Base-by-base conservation (phyloP, 2,113 vertebrate genomes). In the Isichthys henryi region DNA sequence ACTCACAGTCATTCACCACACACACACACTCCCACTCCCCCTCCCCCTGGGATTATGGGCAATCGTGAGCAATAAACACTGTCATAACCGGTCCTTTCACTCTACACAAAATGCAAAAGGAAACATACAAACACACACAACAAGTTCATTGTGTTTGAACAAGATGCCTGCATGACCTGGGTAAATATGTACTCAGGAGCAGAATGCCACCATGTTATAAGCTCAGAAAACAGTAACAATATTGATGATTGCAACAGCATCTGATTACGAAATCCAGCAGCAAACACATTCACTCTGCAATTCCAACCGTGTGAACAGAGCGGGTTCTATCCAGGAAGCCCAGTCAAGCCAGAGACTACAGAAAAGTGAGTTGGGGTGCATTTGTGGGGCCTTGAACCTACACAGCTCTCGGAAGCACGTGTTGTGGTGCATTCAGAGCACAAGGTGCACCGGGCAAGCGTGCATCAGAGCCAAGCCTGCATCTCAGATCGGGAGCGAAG, bases 401-500 rank as follows among this genome's bases (percentile, higher is more conserved):
- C 10, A 31, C 27, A 3, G 62, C 27, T 70, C 62, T 27, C 62
- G 1, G 3, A 70, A 31, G 62, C 62, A 70, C 9, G 3, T 70
- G 27, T 27, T 31, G n/a, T 31, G 62, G n/a, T 31, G 62, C 27
- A 70, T 31, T 70, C n/a, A 70, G 62, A 31, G 62, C n/a, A 4
- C 27, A 3, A 5, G 43, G 80, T 46, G 45, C 39, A 48, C 21
- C 2, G 82, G 82, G 62, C n/a, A 70, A 11, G 62, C 10, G 62
- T 27, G 27, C 43, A 27, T 80, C 89, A 92, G 90, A 88, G 86
- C 5, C 23, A 88, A 46, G 11, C 89, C 90, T 88, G 90, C 92
- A 93, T 0, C 91, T 92, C 88, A 74, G 94, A 96, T 95, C 93
- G 91, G 91, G 91, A 82, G 90, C 90, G 83, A 11, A 93, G 95